phyloP scores from a whole-genome alignment of 2,113 vertebrate genomes.

The Callipepla californica region DNA sequence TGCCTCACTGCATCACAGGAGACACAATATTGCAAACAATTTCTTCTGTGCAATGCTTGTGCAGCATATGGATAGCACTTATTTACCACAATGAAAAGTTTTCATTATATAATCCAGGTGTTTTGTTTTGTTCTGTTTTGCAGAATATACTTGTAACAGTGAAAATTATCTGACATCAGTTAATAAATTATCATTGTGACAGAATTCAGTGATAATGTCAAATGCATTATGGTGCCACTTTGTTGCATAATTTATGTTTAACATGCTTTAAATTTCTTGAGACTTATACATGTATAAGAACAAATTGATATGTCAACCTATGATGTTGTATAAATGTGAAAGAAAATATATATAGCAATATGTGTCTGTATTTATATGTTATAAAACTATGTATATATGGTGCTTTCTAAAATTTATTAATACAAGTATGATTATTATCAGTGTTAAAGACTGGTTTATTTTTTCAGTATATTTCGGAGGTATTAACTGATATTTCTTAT shows the following conservation, averaged over 20 bases:
- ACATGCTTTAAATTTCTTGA: neutral
- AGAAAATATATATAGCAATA: neutral
- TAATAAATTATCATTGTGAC: conserved; percentile 8
- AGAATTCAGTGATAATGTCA: neutral
- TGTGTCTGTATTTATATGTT: neutral
- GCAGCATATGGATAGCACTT: neutral
- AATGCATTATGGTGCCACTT: neutral
- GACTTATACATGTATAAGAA: neutral
- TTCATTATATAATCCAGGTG: neutral
- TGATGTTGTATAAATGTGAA: neutral
- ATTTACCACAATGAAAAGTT: conserved; percentile 4
- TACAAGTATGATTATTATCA: neutral
- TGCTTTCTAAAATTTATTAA: neutral
- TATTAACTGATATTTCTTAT: neutral
- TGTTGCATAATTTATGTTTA: neutral
- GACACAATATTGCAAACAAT: neutral
- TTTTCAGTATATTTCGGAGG: neutral
- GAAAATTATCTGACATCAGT: neutral
- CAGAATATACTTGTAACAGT: neutral
- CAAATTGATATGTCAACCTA: neutral
- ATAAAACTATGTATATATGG: neutral
- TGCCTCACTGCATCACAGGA: conserved; percentile 25
- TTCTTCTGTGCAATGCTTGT: conserved; percentile 3
- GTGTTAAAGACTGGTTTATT: neutral
- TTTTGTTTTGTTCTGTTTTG: too few species aligned